Base-by-base conservation (phyloP, 1,140 invertebrate genomes). In the Colletes latitarsis region DNA sequence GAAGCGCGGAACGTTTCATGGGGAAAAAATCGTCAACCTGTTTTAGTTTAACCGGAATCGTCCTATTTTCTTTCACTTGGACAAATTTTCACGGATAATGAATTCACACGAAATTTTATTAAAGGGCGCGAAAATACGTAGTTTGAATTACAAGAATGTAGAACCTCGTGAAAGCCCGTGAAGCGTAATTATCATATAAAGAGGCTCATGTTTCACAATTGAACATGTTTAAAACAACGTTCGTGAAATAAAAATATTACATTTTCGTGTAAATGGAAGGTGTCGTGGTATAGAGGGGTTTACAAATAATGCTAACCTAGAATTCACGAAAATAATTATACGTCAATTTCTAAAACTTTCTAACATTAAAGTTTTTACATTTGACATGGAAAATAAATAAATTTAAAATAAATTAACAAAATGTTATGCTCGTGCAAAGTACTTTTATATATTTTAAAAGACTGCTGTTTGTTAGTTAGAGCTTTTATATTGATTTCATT, bases 21-120 rank as follows among this genome's bases (percentile, higher is more conserved):
- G 41, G n/a, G 30, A n/a, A n/a, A 6, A 73, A 60, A 73, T 62
- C 70, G 43, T 72, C 60, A 46, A 60, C 41, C 55, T 46, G 57
- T 5, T 58, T 58, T 10, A 72, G 39, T 39, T 43, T 14, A 39
- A 12, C 58, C n/a, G 14, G 46, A 46, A 15, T 15, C 43, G 10
- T 57, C 43, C 41, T 17, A 60, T 19, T 62, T 73, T 73, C 15
- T 19, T 60, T n/a, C 5, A 5, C 19, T 46, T 19, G 3, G 46
- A 60, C 41, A 30, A 60, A 73, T 30, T 46, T 58, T 8, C 39
- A 12, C 39, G n/a, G 5, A 8, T 60, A 60, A 72, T 49, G 12
- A 12, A 49, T 73, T 19, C 41, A 0, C 14, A 30, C 60, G 30
- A 60, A 60, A 73, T 73, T 62, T 4, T 46, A 15, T 58, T 46